Conservation (phyloP, 2,797 vertebrate genomes). For the Trichosurus vulpecula region DNA sequence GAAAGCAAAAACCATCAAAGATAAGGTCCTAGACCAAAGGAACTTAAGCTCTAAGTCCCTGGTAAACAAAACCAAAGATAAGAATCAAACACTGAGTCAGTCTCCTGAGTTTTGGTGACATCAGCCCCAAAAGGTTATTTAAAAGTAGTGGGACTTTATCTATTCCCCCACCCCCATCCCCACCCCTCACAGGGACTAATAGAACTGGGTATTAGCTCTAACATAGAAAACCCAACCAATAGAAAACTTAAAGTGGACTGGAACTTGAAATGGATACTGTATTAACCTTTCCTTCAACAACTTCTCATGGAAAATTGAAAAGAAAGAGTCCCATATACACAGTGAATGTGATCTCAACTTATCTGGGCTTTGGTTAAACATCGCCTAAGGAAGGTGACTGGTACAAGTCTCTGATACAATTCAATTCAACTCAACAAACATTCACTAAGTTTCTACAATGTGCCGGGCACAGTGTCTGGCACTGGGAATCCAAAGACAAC, state of each 20-base stretch:
- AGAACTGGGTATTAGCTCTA: constrained; percentile 2
- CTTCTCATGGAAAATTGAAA: constrained; percentile 25
- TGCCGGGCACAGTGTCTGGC: neutral
- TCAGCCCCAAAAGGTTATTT: neutral
- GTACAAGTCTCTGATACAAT: neutral
- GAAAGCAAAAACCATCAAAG: constrained; percentile 67
- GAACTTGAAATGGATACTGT: neutral
- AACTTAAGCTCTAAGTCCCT: constrained; percentile 64
- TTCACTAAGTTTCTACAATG: neutral
- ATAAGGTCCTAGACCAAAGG: constrained; percentile 67
- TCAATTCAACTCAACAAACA: neutral
- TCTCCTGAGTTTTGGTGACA: constrained; percentile 7
- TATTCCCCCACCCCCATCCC: neutral
- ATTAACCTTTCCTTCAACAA: neutral
- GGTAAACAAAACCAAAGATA: constrained; percentile 67
- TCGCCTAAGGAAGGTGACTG: neutral
- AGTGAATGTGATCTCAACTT: constrained; percentile 23
- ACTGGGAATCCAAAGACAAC: neutral
- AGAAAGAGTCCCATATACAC: neutral
- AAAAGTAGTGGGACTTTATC: neutral
- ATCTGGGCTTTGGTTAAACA: neutral
- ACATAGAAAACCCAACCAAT: constrained; percentile 22
- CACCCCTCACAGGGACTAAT: neutral
- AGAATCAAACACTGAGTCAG: constrained; percentile 35
- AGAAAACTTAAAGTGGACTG: neutral